Evolutionary conservation across 2,888 invertebrate genomes (phyloP).

Genomic region (Mythimna albipuncta): DNA sequence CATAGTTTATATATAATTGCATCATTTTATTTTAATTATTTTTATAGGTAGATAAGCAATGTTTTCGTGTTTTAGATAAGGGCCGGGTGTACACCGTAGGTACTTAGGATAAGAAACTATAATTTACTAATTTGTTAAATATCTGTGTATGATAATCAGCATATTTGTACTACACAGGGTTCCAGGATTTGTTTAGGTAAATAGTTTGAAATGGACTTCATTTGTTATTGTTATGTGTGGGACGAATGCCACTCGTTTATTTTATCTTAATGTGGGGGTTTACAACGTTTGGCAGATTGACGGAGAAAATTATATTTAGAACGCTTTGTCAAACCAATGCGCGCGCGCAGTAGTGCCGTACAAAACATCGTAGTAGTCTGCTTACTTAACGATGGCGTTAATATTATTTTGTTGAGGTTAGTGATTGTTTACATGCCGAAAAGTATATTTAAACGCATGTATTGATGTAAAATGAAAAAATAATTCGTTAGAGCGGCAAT

Average conservation of each 20-base stretch:
- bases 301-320: conserved; percentile 75
- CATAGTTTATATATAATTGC: neutral
- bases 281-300: conserved; percentile 50
- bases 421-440: conserved; percentile 49
- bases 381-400: conserved; percentile 74
- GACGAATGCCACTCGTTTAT: conserved; percentile 9
- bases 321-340: conserved; percentile 63
- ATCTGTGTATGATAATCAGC: conserved; percentile 34
- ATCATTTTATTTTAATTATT: neutral
- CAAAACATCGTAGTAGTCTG: conserved; percentile 69
- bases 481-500: conserved; percentile 20
- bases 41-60: neutral
- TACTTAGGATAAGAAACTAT: conserved; percentile 29
- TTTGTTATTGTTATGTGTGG: conserved; percentile 11
- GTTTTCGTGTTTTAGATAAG: conserved; percentile 20
- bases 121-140: conserved; percentile 20
- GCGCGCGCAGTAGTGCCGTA: conserved; percentile 62
- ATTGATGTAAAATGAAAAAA: conserved; percentile 6
- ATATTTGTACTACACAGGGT: neutral
- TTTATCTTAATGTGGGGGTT: conserved; percentile 28
- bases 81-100: neutral
- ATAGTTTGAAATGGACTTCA: conserved; percentile 4
- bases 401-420: conserved; percentile 74
- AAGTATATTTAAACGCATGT: conserved; percentile 2
- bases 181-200: conserved; percentile 8